phyloP scores from a whole-genome alignment of 1,140 invertebrate species.

The Drosophila nigrodunni region DNA sequence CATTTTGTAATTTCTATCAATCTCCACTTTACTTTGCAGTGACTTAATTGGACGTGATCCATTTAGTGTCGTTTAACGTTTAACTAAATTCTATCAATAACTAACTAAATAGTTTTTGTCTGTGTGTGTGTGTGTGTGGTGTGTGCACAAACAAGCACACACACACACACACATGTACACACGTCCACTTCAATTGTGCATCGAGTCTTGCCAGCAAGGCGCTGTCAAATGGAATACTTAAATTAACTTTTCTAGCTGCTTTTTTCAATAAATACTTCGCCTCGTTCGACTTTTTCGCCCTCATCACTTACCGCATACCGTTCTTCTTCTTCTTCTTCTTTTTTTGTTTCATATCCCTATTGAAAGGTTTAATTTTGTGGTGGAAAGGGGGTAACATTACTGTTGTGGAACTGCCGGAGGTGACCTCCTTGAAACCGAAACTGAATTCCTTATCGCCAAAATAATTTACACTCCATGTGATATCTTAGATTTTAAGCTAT shows the following conservation, averaged over 20 bases:
- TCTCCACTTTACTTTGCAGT: neutral
- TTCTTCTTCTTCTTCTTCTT: neutral
- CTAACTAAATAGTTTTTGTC: constrained; percentile 16
- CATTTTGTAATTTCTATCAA: constrained; percentile 5
- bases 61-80: neutral
- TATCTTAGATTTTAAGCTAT: constrained; percentile 1
- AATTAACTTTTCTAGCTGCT: neutral
- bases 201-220: neutral
- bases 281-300: neutral
- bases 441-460: constrained; percentile 50
- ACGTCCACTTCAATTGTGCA: neutral
- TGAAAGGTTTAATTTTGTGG: neutral
- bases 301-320: too few relatives aligned
- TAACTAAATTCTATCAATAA: constrained; percentile 21
- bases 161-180: neutral
- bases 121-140: neutral
- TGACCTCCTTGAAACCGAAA: constrained; percentile 64
- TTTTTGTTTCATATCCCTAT: neutral
- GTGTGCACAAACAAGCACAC: too few relatives aligned
- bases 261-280: too few relatives aligned
- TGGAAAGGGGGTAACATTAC: neutral
- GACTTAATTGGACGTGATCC: neutral
- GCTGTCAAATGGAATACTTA: neutral
- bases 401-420: constrained; percentile 11
- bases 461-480: constrained; percentile 32